A percentile compares a stretch with the other conserved stretches of the same genome.
phyloP scores from a whole-genome alignment of 2,113 vertebrate genomes.

The Apteryx owenii region DNA sequence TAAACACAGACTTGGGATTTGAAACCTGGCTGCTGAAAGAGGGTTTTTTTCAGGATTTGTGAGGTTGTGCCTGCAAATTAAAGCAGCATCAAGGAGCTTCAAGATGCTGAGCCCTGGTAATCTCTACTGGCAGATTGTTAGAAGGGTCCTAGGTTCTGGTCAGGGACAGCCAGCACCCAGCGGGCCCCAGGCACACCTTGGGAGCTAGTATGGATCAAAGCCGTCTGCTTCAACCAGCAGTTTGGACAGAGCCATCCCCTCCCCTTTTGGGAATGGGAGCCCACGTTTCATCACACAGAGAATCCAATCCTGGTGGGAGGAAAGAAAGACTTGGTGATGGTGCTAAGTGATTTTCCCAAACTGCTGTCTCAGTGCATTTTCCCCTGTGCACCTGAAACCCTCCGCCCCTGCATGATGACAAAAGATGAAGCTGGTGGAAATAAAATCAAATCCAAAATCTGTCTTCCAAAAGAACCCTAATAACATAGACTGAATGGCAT shows the following conservation, averaged over 20 bases:
- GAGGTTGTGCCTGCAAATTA: background rate
- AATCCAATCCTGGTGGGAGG: background rate
- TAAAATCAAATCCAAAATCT: background rate
- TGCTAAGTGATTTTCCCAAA: background rate
- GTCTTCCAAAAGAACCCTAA: background rate
- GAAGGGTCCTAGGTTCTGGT: background rate
- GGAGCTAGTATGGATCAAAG: background rate
- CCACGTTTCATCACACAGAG: background rate
- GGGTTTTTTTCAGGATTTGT: background rate
- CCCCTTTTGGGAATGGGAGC: background rate
- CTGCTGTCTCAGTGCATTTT: background rate
- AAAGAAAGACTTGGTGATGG: background rate
- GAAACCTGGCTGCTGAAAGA: background rate
- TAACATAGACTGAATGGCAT: background rate
- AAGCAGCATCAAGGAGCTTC: background rate
- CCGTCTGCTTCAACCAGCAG: too few species aligned
- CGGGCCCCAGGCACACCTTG: accelerated
- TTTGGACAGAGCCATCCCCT: background rate
- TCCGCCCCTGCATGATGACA: background rate
- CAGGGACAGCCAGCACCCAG: background rate
- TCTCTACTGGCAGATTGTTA: background rate
- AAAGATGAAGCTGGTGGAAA: background rate
- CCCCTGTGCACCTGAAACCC: too few species aligned
- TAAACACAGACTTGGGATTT: background rate
- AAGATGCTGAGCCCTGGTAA: background rate